These are phyloP conservation scores for Phytoseiulus persimilis DNA, from an alignment of 2,888 invertebrate species.

Conservation along the genomic window DNA sequence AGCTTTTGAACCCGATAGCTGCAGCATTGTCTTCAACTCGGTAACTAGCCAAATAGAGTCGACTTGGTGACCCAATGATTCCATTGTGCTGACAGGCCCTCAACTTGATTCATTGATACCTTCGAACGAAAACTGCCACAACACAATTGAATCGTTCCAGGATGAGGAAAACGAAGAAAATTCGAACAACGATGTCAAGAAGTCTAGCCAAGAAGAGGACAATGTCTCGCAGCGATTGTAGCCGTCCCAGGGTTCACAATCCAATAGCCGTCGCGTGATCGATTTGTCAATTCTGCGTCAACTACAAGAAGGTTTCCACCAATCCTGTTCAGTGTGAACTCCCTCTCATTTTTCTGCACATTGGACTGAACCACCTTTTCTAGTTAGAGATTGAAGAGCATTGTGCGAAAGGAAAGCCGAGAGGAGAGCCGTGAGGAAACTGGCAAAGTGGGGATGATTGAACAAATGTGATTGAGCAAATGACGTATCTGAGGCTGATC, in stretches of 20 bases:
- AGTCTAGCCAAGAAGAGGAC: neutral
- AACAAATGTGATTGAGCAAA: neutral
- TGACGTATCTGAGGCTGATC: neutral
- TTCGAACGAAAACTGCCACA: neutral
- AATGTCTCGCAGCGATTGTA: neutral
- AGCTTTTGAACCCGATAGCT: constrained; percentile 26
- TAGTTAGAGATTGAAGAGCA: neutral
- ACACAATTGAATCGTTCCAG: neutral
- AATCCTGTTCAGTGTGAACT: neutral
- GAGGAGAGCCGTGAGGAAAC: neutral
- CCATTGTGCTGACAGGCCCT: too few relatives aligned
- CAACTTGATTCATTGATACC: too few relatives aligned
- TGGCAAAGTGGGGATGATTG: neutral
- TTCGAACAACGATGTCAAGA: neutral
- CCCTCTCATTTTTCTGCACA: neutral
- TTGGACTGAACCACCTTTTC: neutral
- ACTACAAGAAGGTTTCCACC: neutral
- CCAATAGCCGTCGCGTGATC: neutral
- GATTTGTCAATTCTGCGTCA: constrained; percentile 5
- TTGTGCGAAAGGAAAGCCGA: neutral
- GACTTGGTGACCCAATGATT: too few relatives aligned
- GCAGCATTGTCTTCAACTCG: constrained; percentile 37
- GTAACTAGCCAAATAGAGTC: neutral
- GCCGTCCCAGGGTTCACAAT: neutral
- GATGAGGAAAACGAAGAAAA: neutral